Conservation (phyloP, 2,797 vertebrate species). For the Cryptoprocta ferox region DNA sequence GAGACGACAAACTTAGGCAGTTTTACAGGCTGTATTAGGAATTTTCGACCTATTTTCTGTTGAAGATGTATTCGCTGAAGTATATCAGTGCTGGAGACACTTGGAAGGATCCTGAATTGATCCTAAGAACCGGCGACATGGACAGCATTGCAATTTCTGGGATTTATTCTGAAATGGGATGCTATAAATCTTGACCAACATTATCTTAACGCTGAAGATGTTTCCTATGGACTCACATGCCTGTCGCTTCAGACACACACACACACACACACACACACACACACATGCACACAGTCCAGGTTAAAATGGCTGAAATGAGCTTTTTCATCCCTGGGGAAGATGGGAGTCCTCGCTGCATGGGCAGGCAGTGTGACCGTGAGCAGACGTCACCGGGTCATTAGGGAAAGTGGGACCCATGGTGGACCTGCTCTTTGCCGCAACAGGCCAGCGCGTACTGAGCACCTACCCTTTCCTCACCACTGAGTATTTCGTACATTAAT, state of each 20-base stretch:
- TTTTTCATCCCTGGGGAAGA: neutral
- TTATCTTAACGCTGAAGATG: neutral
- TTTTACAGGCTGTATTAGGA: rapidly evolving
- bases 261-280: too few species aligned
- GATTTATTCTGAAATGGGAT: neutral
- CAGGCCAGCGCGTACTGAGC: rapidly evolving
- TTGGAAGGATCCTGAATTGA: neutral
- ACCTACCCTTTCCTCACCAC: neutral
- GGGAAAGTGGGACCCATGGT: neutral
- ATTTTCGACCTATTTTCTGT: neutral
- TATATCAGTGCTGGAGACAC: rapidly evolving
- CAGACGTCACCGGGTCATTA: rapidly evolving
- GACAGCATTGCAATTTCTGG: neutral
- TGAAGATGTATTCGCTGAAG: rapidly evolving
- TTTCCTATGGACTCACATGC: neutral
- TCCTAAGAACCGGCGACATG: rapidly evolving
- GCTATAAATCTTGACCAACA: neutral
- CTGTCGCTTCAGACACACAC: neutral
- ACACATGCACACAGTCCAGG: too few species aligned
- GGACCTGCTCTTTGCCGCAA: neutral
- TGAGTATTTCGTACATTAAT: too few species aligned
- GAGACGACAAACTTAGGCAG: neutral
- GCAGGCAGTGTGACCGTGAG: rapidly evolving
- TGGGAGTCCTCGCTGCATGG: too few species aligned
- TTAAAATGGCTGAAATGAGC: neutral